Base-by-base conservation (phyloP, 2,888 invertebrate species). In the Myopa testacea region DNA sequence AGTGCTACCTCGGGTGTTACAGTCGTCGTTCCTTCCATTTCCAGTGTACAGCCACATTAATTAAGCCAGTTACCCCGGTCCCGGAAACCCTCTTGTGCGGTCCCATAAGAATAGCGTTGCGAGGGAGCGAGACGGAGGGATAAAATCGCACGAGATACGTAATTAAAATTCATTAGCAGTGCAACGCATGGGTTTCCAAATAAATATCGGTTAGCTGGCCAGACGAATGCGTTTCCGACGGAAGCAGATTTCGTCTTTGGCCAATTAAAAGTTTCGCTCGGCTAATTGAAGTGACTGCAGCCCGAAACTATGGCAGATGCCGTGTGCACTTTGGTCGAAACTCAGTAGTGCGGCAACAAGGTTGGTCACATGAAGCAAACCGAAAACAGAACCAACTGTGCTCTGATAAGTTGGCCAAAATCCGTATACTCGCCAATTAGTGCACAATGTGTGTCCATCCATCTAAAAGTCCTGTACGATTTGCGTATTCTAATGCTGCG, bases 111-210 rank as follows among this genome's bases (percentile, higher is more conserved):
- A 45, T 45, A 1, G 10, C 6, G 1, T 10, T 45, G 45, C 45
- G 45, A 26, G 26, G 26, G 26, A 26, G 26, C 45, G 6, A 8
- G 45, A 10, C 0, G 6, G 45, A 45, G 45, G 45, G 6, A 8
- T 45, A 26, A 26, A 26, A 26, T 1, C 10, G 45, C 45, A 45
- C 45, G 10, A 45, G 45, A 45, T 45, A 8, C 65, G 65, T 65
- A 65, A 65, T 65, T 65, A 34, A 38, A 38, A 65, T 65, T 65
- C 65, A 10, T 65, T 65, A 65, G 65, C 14, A 14, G 38, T 37
- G 16, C 38, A 65, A 65, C 38, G 65, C 65, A 38, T 65, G 65
- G 14, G 4, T 65, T 34, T 65, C 14, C 8, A 4, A 37, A 34
- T 10, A 10, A 65, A 65, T 65, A 65, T 38, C 4, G 34, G 16